Evolutionary conservation across 2,888 invertebrate genomes (phyloP), one percentile per base, ranked within the genome.

Genomic region (Troides helena): DNA sequence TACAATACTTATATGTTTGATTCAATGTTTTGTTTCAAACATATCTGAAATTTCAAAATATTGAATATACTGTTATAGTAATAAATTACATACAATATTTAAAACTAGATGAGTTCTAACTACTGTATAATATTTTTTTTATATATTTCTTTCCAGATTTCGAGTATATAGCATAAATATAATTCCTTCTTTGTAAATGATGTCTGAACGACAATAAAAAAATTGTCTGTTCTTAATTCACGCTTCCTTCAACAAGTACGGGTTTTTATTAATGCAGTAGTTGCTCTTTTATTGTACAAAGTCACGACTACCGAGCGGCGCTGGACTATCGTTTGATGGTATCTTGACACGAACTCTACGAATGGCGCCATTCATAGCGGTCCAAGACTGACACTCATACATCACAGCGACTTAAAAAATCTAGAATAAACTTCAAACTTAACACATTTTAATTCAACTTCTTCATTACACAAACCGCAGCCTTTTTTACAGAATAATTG

Each of bases 341-440:
- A 84, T 84, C 84, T 78, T 67, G 73, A 77, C 83, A 84, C 81
- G 83, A 82, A 78, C 76, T 74, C 74, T 70, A 75, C 74, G 72
- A 71, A 73, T 39, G 63, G 64, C 60, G 64, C 63, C 62, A 46
- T 61, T 64, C 53, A 62, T 66, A 67, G 64, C 60, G 62, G 58
- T 21, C n/a, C 43, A 36, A 63, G 25, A 60, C 59, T 18, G 58
- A 59, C 21, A 57, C 57, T 23, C 57, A 57, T 57, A 53, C 21
- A 60, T 68, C 57, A 53, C 50, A 17, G 5, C 23, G 46, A 60
- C 39, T 14, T 58, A 43, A 57, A 62, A 67, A 62, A 57, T 30
- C 56, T 10, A 30, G 53, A 63, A 18, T 53, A 53, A 23, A 12
- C 14, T 50, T 4, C 14, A 5, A 50, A 50, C 10, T 50, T 50